phyloP scores from a whole-genome alignment of 1,140 invertebrate genomes.

The Ips typographus region DNA sequence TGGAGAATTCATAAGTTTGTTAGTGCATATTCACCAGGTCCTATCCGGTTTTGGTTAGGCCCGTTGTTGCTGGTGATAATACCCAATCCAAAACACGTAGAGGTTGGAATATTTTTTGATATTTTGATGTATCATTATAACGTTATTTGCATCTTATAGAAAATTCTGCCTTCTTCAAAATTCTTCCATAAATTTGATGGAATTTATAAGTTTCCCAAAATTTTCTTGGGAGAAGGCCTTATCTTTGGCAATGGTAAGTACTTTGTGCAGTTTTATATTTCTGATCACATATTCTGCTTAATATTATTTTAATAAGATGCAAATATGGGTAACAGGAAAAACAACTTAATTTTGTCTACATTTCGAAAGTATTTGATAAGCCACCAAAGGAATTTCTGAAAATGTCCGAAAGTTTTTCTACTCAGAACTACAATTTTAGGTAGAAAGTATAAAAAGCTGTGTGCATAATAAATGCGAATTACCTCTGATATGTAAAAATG shows the following conservation, averaged over 20 bases:
- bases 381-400: too few species aligned
- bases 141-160: constrained; percentile 26
- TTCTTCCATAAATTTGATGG: constrained; percentile 30
- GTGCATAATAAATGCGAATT: too few species aligned
- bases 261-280: background rate
- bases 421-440: too few species aligned
- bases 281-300: too few species aligned
- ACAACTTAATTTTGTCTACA: too few species aligned
- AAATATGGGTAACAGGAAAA: too few species aligned
- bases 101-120: constrained; percentile 20
- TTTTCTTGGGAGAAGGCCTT: constrained; percentile 29
- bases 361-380: too few species aligned
- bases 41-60: constrained; percentile 35
- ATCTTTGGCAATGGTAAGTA: constrained; percentile 30
- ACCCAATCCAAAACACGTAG: constrained; percentile 30
- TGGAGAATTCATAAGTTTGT: constrained; percentile 18
- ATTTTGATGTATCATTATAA: constrained; percentile 6
- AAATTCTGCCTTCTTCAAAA: constrained; percentile 35
- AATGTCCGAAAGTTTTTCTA: too few species aligned
- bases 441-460: too few species aligned
- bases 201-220: constrained; percentile 30
- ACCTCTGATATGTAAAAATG: too few species aligned
- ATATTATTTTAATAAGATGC: too few species aligned
- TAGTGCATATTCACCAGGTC: constrained; percentile 1
- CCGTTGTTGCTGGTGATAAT: constrained; percentile 21